Conservation (phyloP, 2,797 vertebrate species). For the Euphonia xanthogaster region DNA sequence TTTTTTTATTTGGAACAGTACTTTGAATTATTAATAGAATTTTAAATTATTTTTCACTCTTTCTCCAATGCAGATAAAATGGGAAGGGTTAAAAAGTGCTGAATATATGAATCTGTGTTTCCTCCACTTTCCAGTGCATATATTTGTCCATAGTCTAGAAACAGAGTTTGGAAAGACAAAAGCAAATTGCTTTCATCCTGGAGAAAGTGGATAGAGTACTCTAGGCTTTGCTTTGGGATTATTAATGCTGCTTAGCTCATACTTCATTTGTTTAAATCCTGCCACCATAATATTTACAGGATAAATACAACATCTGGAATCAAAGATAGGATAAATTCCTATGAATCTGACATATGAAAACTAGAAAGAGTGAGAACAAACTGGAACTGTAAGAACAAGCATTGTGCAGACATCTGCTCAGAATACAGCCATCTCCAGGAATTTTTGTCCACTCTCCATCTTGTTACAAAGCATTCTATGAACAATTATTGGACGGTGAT, state of each 20-base stretch:
- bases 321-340: not conserved
- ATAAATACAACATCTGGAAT: not conserved
- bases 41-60: not conserved
- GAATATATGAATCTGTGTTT: not conserved
- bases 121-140: not conserved
- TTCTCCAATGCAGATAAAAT: not conserved
- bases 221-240: not conserved
- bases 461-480: not conserved
- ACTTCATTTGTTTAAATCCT: not conserved
- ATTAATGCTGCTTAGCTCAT: not conserved
- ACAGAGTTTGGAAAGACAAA: not conserved
- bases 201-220: not conserved
- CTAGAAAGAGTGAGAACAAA: not conserved
- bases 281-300: not conserved
- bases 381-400: not conserved
- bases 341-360: not conserved
- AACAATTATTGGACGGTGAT: not conserved
- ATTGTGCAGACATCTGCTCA: not conserved
- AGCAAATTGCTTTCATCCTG: not conserved
- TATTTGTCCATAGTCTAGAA: not conserved
- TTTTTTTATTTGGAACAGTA: not conserved
- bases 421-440: not conserved
- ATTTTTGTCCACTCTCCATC: not conserved
- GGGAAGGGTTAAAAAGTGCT: not conserved
- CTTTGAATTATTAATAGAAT: not conserved